Evolutionary conservation across 1,140 invertebrate species (phyloP).

Genomic region (Bombus turneri): DNA sequence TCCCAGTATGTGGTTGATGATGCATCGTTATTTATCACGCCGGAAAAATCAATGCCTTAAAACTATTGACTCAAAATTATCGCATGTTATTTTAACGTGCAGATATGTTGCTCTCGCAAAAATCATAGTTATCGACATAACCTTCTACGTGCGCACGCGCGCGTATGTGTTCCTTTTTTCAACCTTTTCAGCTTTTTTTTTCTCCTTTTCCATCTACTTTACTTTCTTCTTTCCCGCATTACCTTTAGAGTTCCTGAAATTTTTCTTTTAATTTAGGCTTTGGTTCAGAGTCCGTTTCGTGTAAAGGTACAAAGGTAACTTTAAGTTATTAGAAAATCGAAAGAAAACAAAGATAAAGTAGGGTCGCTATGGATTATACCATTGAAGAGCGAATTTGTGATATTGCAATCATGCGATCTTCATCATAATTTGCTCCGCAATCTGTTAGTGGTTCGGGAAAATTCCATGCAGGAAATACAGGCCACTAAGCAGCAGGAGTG

Average conservation of each 20-base stretch:
- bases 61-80: slow-evolving; percentile 25
- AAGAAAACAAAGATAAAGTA: slow-evolving; percentile 41
- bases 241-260: slow-evolving; percentile 57
- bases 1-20: slow-evolving; percentile 29
- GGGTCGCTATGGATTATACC: slow-evolving; percentile 50
- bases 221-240: slow-evolving; percentile 59
- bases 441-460: slow-evolving; percentile 64
- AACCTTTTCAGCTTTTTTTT: neutral
- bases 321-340: slow-evolving; percentile 18
- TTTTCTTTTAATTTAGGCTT: slow-evolving; percentile 30
- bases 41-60: slow-evolving; percentile 44
- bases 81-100: slow-evolving; percentile 13
- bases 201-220: slow-evolving; percentile 32
- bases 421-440: slow-evolving; percentile 57
- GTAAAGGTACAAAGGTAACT: slow-evolving; percentile 44
- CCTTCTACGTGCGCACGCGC: neutral
- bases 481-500: slow-evolving; percentile 59
- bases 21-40: slow-evolving; percentile 24
- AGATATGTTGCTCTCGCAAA: slow-evolving; percentile 19
- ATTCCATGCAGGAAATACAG: slow-evolving; percentile 64
- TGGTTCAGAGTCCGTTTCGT: slow-evolving; percentile 11
- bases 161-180: neutral
- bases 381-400: slow-evolving; percentile 58
- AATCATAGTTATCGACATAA: neutral
- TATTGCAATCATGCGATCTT: slow-evolving; percentile 46